phyloP scores from a whole-genome alignment of 2,888 invertebrate species.

The Dicranocentrus wangi region DNA sequence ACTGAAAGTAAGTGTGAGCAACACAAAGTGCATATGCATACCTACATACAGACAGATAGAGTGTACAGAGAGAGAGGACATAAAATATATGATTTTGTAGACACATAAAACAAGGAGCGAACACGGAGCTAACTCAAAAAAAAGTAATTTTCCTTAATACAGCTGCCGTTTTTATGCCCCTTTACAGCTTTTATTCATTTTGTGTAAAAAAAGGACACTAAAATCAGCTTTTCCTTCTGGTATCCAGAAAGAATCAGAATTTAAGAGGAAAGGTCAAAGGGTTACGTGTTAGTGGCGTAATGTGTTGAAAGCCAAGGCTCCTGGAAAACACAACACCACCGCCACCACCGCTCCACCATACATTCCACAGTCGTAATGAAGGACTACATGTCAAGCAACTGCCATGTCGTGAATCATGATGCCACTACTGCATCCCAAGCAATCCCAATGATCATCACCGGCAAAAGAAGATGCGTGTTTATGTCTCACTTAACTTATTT shows the following conservation, averaged over 20 bases:
- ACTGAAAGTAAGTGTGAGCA: not conserved
- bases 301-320: constrained; percentile 31
- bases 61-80: constrained; percentile 2
- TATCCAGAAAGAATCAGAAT: too few species aligned
- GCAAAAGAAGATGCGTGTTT: too few species aligned
- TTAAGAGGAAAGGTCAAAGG: constrained; percentile 38
- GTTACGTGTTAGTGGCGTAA: constrained; percentile 14
- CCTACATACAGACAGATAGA: not conserved
- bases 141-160: constrained; percentile 15
- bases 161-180: not conserved
- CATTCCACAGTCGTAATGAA: constrained; percentile 5
- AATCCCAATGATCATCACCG: too few species aligned
- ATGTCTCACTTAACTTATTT: constrained; percentile 31
- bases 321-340: too few species aligned
- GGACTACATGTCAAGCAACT: not conserved
- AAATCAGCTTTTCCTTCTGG: too few species aligned
- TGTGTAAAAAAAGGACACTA: not conserved
- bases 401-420: too few species aligned
- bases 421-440: too few species aligned
- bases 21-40: not conserved
- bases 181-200: constrained; percentile 23
- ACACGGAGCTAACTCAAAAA: constrained; percentile 1
- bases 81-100: constrained; percentile 28
- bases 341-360: too few species aligned
- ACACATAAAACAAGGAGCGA: constrained; percentile 17